A percentile compares a stretch with the other conserved stretches of the same genome.
These are phyloP conservation scores for Empidonax traillii DNA, from an alignment of 2,113 vertebrate species.

Conservation along the genomic window DNA sequence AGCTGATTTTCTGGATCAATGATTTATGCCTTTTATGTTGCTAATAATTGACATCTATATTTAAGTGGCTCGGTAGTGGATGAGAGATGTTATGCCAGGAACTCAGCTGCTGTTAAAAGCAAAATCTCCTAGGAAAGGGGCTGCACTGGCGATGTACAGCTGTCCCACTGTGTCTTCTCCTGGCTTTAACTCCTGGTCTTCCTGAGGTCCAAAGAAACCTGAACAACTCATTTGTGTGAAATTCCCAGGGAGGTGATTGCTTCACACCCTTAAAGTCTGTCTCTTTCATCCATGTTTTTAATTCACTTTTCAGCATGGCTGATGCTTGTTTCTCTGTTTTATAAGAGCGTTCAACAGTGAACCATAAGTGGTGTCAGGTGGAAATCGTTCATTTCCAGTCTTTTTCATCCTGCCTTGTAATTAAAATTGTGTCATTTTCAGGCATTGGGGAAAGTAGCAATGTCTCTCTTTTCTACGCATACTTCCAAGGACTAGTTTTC, in stretches of 20 bases:
- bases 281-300: background rate
- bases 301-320: background rate
- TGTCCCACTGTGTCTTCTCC: background rate
- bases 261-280: background rate
- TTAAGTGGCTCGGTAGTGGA: background rate
- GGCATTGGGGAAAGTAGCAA: background rate
- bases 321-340: background rate
- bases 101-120: background rate
- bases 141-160: background rate
- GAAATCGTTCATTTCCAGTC: background rate
- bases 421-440: background rate
- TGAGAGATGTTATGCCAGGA: background rate
- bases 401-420: background rate
- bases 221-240: accelerated
- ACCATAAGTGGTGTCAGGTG: background rate
- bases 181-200: background rate
- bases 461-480: background rate
- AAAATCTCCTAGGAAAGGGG: background rate
- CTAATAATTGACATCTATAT: background rate
- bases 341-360: background rate
- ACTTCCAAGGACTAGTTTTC: background rate
- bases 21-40: background rate
- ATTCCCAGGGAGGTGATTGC: background rate
- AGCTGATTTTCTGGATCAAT: background rate
- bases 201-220: background rate